These are phyloP conservation scores for Aldrovandia affinis DNA, from an alignment of 2,797 vertebrate genomes.

Conservation along the genomic window DNA sequence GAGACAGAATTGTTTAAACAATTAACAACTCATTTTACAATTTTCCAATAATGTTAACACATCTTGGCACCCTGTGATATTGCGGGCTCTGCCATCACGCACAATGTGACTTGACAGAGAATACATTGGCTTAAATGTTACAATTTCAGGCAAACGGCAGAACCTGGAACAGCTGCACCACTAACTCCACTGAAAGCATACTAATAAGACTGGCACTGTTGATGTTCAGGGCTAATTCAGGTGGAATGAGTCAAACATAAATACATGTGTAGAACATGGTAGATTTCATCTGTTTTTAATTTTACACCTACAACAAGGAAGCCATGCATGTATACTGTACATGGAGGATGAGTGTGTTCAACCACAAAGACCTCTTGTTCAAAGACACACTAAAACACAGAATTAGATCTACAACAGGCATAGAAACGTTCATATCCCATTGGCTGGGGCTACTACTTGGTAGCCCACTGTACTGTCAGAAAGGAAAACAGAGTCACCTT, in stretches of 20 bases:
- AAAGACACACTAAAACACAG: conserved; percentile 19
- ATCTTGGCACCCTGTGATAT: too few species aligned
- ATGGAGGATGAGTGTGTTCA: neutral
- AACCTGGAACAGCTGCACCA: neutral
- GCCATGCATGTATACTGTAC: neutral
- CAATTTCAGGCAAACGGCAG: too few species aligned
- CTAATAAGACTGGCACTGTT: neutral
- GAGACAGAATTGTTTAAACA: neutral
- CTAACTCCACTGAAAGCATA: neutral
- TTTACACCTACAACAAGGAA: neutral
- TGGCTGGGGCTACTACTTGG: too few species aligned
- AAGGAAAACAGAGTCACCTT: conserved; percentile 59
- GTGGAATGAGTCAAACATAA: neutral
- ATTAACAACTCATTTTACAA: conserved; percentile 13
- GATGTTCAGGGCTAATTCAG: neutral
- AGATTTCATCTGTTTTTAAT: neutral
- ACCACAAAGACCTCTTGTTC: neutral
- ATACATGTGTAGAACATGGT: neutral
- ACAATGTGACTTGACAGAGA: neutral
- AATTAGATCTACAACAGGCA: conserved; percentile 19
- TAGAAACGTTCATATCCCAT: conserved; percentile 30
- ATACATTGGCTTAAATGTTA: too few species aligned
- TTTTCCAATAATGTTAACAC: conserved; percentile 4
- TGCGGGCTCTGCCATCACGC: too few species aligned
- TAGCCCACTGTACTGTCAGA: conserved; percentile 48